Conservation (phyloP, 1,140 invertebrate species). For the Drosophila busckii region DNA sequence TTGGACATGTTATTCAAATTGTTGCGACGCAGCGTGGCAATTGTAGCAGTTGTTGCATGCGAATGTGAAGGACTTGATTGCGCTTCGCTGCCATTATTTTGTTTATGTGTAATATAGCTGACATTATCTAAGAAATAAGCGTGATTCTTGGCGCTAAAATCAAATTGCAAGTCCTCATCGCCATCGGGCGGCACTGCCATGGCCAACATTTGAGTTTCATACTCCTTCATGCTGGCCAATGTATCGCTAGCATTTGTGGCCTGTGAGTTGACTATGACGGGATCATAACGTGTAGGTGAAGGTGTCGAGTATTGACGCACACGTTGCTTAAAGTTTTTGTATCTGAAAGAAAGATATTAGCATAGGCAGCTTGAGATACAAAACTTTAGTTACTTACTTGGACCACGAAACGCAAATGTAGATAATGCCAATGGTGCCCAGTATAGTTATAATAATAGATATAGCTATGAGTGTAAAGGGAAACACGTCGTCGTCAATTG, state of each 20-base stretch:
- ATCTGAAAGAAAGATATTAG: constrained; percentile 79
- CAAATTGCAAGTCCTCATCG: constrained; percentile 89
- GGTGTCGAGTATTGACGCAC: constrained; percentile 87
- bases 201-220: constrained; percentile 92
- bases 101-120: constrained; percentile 89
- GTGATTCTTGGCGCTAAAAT: constrained; percentile 92
- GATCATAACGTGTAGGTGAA: constrained; percentile 84
- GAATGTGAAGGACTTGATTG: constrained; percentile 89
- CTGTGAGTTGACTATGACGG: constrained; percentile 85
- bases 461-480: constrained; percentile 92
- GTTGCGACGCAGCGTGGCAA: constrained; percentile 83
- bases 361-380: too few relatives aligned
- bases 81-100: constrained; percentile 81
- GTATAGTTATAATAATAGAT: constrained; percentile 90
- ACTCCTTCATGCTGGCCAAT: constrained; percentile 84
- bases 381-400: too few relatives aligned
- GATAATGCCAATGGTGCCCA: constrained; percentile 91
- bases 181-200: constrained; percentile 92
- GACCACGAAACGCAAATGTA: constrained; percentile 96
- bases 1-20: constrained; percentile 74
- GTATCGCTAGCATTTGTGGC: constrained; percentile 75
- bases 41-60: constrained; percentile 87
- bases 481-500: constrained; percentile 85
- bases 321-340: constrained; percentile 89
- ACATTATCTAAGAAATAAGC: constrained; percentile 91